phyloP scores from a whole-genome alignment of 2,797 vertebrate species.

The Pipistrellus pipistrellus region DNA sequence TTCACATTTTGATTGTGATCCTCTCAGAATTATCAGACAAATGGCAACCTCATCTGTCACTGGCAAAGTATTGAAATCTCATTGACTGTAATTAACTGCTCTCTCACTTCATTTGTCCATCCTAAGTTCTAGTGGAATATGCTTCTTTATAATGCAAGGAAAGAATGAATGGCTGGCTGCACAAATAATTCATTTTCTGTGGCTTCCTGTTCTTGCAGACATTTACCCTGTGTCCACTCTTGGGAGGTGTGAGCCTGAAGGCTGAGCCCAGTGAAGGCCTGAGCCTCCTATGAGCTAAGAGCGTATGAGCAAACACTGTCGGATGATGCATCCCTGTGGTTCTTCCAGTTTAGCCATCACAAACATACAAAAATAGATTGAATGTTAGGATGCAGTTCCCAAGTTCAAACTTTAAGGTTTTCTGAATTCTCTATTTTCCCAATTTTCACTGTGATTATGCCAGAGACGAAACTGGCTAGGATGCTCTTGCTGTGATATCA shows the following conservation, averaged over 20 bases:
- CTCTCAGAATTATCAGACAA: background rate
- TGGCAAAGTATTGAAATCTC: constrained; percentile 41
- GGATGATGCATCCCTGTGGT: background rate
- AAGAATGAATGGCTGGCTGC: background rate
- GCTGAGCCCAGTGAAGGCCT: background rate
- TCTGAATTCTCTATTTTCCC: background rate
- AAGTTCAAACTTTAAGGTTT: background rate
- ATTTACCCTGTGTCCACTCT: background rate
- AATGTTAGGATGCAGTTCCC: background rate
- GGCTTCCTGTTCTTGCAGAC: constrained; percentile 22
- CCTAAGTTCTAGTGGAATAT: background rate
- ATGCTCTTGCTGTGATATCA: background rate
- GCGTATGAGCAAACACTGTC: background rate
- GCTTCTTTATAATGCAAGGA: background rate
- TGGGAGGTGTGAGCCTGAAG: background rate
- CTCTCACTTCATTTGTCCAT: background rate
- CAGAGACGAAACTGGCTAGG: background rate
- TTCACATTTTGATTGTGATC: constrained; percentile 38
- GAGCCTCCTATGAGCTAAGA: background rate
- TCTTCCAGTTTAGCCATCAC: background rate
- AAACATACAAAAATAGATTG: background rate
- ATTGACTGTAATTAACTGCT: background rate
- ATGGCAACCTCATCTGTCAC: background rate
- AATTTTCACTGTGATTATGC: background rate
- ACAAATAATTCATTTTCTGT: background rate